These are phyloP conservation scores for Apamea monoglypha DNA, from an alignment of 2,888 invertebrate species.

Conservation along the genomic window DNA sequence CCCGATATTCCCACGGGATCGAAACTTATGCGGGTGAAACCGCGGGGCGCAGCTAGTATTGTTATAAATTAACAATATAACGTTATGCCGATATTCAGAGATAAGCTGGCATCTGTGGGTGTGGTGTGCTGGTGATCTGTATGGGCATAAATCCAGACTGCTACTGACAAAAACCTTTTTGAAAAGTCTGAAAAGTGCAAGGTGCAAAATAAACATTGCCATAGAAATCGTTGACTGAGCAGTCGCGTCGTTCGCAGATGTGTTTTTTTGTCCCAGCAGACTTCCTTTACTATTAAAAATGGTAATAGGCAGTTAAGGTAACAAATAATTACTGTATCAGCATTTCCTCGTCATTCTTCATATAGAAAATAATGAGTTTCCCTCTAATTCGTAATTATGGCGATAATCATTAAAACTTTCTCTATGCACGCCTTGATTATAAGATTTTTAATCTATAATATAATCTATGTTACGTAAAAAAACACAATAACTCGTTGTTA, in stretches of 20 bases:
- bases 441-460: constrained; percentile 51
- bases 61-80: background rate
- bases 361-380: constrained; percentile 36
- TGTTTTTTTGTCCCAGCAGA: background rate
- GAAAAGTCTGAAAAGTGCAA: too few species aligned
- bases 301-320: background rate
- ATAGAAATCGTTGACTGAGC: background rate
- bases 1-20: too few species aligned
- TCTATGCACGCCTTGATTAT: constrained; percentile 39
- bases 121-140: background rate
- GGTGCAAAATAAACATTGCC: background rate
- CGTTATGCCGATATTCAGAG: background rate
- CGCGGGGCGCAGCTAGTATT: too few species aligned
- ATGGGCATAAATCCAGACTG: background rate
- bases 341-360: constrained; percentile 21
- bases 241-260: too few species aligned
- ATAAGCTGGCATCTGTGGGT: background rate
- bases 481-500: constrained; percentile 35
- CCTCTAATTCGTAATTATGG: constrained; percentile 29
- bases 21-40: too few species aligned
- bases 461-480: constrained; percentile 51
- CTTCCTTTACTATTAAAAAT: background rate
- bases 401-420: constrained; percentile 50
- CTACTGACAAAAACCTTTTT: background rate
- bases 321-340: constrained; percentile 11